A percentile compares a stretch with the other conserved stretches of the same genome.
These are phyloP conservation scores for Ictidomys tridecemlineatus DNA, from an alignment of 2,113 vertebrate genomes.

Conservation along the genomic window DNA sequence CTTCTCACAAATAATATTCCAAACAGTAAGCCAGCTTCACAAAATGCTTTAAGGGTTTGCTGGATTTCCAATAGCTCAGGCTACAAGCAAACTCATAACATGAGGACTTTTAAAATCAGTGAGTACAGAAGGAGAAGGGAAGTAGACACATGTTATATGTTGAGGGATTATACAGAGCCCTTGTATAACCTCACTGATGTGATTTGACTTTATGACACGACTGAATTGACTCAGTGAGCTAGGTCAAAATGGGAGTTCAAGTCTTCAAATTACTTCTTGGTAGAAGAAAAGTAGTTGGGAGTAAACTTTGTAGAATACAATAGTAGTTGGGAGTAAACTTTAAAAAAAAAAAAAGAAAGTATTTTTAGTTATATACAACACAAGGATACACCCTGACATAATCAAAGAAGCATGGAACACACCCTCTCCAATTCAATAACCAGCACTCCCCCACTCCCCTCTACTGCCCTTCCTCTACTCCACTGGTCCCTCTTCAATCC, in stretches of 20 bases:
- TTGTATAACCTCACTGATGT: background rate
- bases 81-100: background rate
- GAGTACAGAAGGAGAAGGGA: background rate
- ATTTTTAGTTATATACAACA: no score
- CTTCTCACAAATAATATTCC: background rate
- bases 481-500: no score
- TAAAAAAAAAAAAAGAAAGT: no score
- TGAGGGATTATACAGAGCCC: accelerated
- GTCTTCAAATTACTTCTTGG: background rate
- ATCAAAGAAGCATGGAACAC: no score
- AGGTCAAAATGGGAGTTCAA: background rate
- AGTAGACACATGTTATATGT: background rate
- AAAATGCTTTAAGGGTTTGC: background rate
- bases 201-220: background rate
- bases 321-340: background rate
- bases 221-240: background rate
- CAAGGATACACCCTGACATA: no score
- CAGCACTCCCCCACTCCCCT: no score
- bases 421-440: no score
- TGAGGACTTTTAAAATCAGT: background rate
- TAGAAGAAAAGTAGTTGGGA: background rate
- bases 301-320: background rate
- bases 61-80: background rate
- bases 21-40: background rate
- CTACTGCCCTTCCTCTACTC: no score